phyloP scores from a whole-genome alignment of 2,797 vertebrate genomes.

The Siniperca scherzeri region DNA sequence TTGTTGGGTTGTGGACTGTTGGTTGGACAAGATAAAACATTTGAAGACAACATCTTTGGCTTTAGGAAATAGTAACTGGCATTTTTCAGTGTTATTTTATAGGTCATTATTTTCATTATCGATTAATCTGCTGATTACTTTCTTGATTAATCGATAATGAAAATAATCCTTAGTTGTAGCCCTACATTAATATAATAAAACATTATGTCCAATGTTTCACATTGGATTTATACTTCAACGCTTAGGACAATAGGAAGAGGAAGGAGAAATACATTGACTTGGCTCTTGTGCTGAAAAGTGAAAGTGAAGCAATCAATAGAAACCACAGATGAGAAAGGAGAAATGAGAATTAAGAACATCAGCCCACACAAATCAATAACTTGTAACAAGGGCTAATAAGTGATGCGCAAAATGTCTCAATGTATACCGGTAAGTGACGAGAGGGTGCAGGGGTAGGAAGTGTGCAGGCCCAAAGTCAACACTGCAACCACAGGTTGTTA shows the following conservation, averaged over 20 bases:
- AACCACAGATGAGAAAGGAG: constrained; percentile 59
- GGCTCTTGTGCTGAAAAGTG: constrained; percentile 72
- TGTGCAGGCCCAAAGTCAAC: constrained; percentile 95
- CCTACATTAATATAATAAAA: background rate
- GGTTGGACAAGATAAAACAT: background rate
- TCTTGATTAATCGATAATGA: no score
- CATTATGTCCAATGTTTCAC: no score
- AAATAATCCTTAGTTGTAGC: no score
- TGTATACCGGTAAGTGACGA: constrained; percentile 93
- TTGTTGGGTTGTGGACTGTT: background rate
- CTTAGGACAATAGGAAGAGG: background rate
- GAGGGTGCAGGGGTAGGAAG: constrained; percentile 96
- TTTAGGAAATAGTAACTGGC: background rate
- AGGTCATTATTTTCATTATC: no score
- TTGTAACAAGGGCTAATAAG: background rate
- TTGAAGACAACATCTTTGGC: background rate
- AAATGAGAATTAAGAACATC: constrained; percentile 46
- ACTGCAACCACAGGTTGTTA: constrained; percentile 92
- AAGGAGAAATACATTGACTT: background rate
- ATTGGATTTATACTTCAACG: no score
- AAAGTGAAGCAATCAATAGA: constrained; percentile 80
- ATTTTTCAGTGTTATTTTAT: background rate
- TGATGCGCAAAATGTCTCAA: background rate
- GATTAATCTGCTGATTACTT: no score
- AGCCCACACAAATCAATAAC: constrained; percentile 14